Evolutionary conservation across 2,113 vertebrate species (phyloP).

Genomic region (Scophthalmus maximus): DNA sequence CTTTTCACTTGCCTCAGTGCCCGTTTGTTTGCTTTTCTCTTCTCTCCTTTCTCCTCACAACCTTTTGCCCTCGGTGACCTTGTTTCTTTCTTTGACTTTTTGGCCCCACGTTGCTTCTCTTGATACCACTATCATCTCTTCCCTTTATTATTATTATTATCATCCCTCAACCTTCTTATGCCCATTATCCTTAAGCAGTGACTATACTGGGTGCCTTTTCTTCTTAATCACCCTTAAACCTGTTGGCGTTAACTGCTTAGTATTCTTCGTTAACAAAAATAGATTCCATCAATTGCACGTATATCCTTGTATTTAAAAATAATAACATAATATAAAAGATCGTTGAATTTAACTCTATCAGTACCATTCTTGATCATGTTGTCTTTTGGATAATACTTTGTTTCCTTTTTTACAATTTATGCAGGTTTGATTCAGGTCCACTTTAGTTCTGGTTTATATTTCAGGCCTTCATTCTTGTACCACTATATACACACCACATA

Average conservation of each 20-base stretch:
- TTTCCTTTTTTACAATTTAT: no score
- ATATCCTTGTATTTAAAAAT: not conserved
- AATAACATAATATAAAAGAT: not conserved
- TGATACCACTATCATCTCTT: not conserved
- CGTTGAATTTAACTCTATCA: not conserved
- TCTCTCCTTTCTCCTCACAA: not conserved
- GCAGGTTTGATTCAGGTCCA: no score
- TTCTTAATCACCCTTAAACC: not conserved
- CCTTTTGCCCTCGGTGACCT: constrained; percentile 5
- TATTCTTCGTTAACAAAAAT: not conserved
- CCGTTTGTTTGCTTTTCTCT: not conserved
- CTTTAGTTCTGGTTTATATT: no score
- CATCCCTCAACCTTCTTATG: not conserved
- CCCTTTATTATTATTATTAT: not conserved
- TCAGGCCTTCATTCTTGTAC: no score
- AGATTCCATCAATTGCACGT: not conserved
- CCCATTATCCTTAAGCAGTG: not conserved
- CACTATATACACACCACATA: no score
- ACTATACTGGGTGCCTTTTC: not conserved
- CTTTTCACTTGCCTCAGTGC: not conserved
- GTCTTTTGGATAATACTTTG: no score
- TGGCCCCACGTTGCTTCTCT: not conserved
- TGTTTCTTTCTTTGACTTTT: not conserved
- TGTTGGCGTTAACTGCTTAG: not conserved
- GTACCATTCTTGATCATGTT: not conserved